Evolutionary conservation across 23 tunicate genomes (phyloP), one percentile per base, ranked within the genome.

Genomic region (Pegea sp.): DNA sequence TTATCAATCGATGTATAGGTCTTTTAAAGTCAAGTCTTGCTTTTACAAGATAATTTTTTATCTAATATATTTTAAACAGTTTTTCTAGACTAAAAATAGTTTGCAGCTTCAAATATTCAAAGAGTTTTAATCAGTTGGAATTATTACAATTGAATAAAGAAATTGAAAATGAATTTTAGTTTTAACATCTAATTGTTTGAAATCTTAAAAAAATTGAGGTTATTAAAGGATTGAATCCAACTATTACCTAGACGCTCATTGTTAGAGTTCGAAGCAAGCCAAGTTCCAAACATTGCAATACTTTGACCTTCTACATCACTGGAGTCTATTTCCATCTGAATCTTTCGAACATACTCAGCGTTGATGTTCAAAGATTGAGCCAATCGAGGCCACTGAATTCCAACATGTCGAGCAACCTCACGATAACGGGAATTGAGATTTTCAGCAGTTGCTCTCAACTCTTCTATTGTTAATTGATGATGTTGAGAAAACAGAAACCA

Each of bases 371-470:
- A 53, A 26, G 73, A 71, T 22, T 67, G 64, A 22, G 84, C 95
- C 0, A 84, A 57, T 43, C 65, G 73, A 4, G 79, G 74, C 95
- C 95, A 84, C 60, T 84, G 84, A 16, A 84, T 29, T 4, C 95
- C 95, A 21, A 84, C 44, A 23, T 58, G 62, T 2, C 76, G 46
- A 18, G 84, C 75, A 3, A 80, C 69, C 13, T 52, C 70, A 22
- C 22, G 74, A 24, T 64, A n/a, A n/a, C n/a, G n/a, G n/a, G n/a
- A n/a, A n/a, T n/a, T n/a, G n/a, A n/a, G n/a, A n/a, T n/a, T n/a
- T n/a, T n/a, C n/a, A n/a, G n/a, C n/a, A n/a, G n/a, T n/a, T n/a
- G n/a, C n/a, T n/a, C n/a, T n/a, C n/a, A n/a, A n/a, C n/a, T n/a
- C n/a, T n/a, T n/a, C n/a, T n/a, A n/a, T n/a, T n/a, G n/a, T n/a